Conservation (phyloP, 2,888 invertebrate genomes). For the Pristionchus entomophagus region DNA sequence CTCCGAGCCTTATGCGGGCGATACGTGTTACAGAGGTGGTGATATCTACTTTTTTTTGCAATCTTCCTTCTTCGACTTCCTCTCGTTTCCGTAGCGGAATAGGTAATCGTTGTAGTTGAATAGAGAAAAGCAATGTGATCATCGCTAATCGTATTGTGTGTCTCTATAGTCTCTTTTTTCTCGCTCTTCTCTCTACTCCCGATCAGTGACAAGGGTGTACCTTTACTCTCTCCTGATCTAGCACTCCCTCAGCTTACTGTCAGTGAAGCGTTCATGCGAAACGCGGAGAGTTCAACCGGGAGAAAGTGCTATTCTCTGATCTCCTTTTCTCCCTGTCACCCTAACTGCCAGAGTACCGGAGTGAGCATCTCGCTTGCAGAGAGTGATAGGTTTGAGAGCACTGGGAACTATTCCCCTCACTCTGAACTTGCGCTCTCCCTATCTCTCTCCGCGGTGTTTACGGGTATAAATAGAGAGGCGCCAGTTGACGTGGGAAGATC, state of each 20-base stretch:
- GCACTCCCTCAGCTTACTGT: too few relatives aligned
- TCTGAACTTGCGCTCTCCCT: neutral
- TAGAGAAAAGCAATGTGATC: neutral
- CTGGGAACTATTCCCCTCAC: neutral
- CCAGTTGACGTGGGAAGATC: too few relatives aligned
- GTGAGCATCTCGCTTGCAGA: too few relatives aligned
- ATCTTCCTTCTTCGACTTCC: neutral
- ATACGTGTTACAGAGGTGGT: too few relatives aligned
- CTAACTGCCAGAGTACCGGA: neutral
- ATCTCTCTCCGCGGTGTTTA: neutral
- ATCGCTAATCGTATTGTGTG: neutral
- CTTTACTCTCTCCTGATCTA: too few relatives aligned
- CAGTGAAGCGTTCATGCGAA: too few relatives aligned
- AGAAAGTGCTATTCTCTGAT: too few relatives aligned
- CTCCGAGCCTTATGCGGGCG: too few relatives aligned
- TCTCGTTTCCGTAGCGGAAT: neutral
- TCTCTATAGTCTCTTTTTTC: neutral
- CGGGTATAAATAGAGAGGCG: constrained; percentile 18
- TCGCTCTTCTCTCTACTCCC: neutral
- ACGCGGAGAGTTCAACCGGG: too few relatives aligned
- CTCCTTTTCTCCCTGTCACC: neutral
- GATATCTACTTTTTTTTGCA: neutral
- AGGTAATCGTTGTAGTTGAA: neutral
- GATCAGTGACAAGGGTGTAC: neutral
- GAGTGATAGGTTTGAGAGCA: too few relatives aligned